Evolutionary conservation across 2,888 invertebrate species (phyloP), one percentile per base, ranked within the genome.

Genomic region (Drosophila pegasa): DNA sequence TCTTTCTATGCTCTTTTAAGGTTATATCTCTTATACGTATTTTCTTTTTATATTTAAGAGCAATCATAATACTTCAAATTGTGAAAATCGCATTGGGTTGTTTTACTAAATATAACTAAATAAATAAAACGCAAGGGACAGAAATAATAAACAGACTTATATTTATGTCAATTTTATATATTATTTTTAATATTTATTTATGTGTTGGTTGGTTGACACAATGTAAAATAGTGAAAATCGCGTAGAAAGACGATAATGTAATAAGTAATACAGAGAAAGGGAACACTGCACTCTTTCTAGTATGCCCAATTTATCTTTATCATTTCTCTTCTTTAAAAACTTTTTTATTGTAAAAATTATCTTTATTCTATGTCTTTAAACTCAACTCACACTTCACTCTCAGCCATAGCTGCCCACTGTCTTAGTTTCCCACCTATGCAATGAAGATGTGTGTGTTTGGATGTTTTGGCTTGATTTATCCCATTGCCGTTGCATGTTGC

Each of bases 381-480:
- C n/a, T n/a, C n/a, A n/a, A n/a, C n/a, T n/a, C n/a, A n/a, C n/a
- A 16, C 9, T 20, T 22, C 12, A n/a, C 25, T 6, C 35, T 12
- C 2, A 18, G 6, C 27, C 0, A 16, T 18, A 5, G 5, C 9
- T 5, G 12, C 9, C 48, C 63, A 64, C 62, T 52, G 72, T 61
- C n/a, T 18, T 4, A 33, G 45, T 45, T 50, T 57, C 65, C 68
- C 67, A 41, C 12, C 35, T 40, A n/a, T 7, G 60, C 54, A 52
- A 87, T 83, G 71, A 80, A 88, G 87, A 80, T 62, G 63, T 78
- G 63, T 78, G 69, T n/a, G 41, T 1, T 40, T 20, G 5, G 8
- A 40, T 27, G 55, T 50, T 59, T 64, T 62, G 54, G 60, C 38
- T 61, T 83, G 87, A 84, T 84, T 87, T 78, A 84, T 87, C 56